Base-by-base conservation (phyloP, 2,888 invertebrate species). In the Volucella zonaria region DNA sequence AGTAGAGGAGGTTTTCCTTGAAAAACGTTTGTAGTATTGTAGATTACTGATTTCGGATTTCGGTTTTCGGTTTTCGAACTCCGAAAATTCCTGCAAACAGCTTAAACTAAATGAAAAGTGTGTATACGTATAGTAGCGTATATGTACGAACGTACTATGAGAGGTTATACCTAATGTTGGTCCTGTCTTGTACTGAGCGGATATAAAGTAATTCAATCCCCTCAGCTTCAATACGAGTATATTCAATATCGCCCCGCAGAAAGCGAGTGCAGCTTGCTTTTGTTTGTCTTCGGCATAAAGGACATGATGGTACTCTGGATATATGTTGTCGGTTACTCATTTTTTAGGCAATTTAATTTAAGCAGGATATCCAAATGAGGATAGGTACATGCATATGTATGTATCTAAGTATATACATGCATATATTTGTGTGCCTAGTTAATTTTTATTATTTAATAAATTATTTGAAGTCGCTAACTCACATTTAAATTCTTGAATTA, bases 131-230 rank as follows among this genome's bases (percentile, higher is more conserved):
- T 74, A 42, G 73, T 71, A 73, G 62, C 47, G 14, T 45, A 62
- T 67, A 73, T 47, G 23, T 23, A 40, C 31, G 1, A 31, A 6
- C 31, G 31, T 31, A 31, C 6, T 31, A 74, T 74, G 42, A 67
- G 71, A 77, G 61, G 51, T 14, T 45, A 62, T 67, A 73, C 54
- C 23, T 31, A 40, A 23, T 40, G 61, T 14, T 58, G 62, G 15
- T 47, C 40, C 31, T 54, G n/a, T 45, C 10, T 15, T 14, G 47
- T 54, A 2, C 11, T 23, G 15, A 54, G 18, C 67, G 67, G 77
- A 82, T 62, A 64, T 78, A n/a, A 12, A 67, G 77, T 73, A 74
- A 74, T 51, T 74, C 58, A 74, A 82, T 82, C 67, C 43, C 15
- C 12, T 8, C 2, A 38, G 58, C 15, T 49, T 54, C 18, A 18